Evolutionary conservation across 2,113 vertebrate species (phyloP).

Genomic region (Hemiscyllium ocellatum): DNA sequence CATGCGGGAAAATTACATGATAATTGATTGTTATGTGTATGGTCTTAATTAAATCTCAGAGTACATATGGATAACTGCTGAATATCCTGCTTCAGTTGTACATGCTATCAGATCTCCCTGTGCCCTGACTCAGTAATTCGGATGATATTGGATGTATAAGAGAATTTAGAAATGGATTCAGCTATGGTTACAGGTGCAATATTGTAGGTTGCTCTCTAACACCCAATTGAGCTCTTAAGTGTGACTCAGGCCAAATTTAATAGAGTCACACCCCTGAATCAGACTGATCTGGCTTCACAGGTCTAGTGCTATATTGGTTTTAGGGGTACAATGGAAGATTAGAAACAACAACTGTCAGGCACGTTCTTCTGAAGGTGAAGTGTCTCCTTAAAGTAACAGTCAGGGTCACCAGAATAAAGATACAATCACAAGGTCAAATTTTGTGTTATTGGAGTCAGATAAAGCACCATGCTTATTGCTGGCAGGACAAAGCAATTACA

Average conservation of each 20-base stretch:
- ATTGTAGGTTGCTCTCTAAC: background rate
- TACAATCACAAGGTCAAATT: background rate
- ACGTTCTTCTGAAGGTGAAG: background rate
- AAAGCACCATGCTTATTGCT: background rate
- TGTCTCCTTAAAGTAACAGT: background rate
- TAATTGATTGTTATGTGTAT: conserved; percentile 6
- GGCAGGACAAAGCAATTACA: background rate
- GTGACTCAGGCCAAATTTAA: background rate
- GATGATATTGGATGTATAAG: background rate
- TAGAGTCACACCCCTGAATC: background rate
- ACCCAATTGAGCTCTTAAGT: background rate
- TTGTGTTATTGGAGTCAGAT: background rate
- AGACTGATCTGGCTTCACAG: background rate
- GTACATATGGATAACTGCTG: background rate
- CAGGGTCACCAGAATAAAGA: background rate
- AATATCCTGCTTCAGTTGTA: background rate
- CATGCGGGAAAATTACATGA: background rate
- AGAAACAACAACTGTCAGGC: background rate
- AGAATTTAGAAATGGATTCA: background rate
- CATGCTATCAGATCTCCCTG: background rate
- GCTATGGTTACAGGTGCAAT: background rate
- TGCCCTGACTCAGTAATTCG: background rate
- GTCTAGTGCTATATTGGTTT: background rate
- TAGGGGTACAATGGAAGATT: background rate
- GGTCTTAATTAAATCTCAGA: background rate